A percentile compares a stretch with the other conserved stretches of the same genome.
These are phyloP conservation scores for Dynastes maya DNA, from an alignment of 2,888 invertebrate genomes.

Conservation along the genomic window DNA sequence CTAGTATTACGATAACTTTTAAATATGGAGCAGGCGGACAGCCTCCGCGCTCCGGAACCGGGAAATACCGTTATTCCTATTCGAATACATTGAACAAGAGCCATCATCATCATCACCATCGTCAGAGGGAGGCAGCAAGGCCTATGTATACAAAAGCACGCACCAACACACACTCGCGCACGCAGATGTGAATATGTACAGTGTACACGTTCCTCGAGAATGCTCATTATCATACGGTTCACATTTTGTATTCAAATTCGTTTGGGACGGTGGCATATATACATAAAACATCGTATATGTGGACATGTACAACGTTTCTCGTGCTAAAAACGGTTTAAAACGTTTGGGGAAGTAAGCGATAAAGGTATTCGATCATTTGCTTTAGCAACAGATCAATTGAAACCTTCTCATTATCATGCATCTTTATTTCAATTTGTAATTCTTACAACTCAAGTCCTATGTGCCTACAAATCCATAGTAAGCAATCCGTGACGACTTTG, in stretches of 20 bases:
- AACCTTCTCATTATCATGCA: too few species aligned
- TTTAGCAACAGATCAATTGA: too few species aligned
- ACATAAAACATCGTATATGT: slow-evolving; percentile 7
- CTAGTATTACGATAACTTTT: slow-evolving; percentile 55
- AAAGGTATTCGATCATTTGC: too few species aligned
- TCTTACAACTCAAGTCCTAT: too few species aligned
- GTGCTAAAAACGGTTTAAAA: not conserved
- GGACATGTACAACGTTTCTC: not conserved
- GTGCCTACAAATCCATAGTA: too few species aligned
- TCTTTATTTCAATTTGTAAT: too few species aligned
- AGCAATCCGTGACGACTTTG: too few species aligned
- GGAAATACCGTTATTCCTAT: slow-evolving; percentile 54
- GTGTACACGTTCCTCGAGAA: not conserved
- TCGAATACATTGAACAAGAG: slow-evolving; percentile 48
- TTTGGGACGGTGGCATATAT: not conserved
- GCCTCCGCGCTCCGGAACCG: slow-evolving; percentile 41
- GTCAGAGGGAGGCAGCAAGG: not conserved
- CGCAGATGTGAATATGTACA: not conserved
- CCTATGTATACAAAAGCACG: not conserved
- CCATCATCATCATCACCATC: slow-evolving; percentile 3
- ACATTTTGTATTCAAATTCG: slow-evolving; percentile 33
- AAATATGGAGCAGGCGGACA: slow-evolving; percentile 56
- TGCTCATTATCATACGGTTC: slow-evolving; percentile 21
- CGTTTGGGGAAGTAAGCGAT: too few species aligned
- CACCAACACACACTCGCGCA: not conserved